A percentile compares a stretch with the other conserved stretches of the same genome.
Conservation (phyloP, 1,140 invertebrate species). For the Heliconius hermathena region DNA sequence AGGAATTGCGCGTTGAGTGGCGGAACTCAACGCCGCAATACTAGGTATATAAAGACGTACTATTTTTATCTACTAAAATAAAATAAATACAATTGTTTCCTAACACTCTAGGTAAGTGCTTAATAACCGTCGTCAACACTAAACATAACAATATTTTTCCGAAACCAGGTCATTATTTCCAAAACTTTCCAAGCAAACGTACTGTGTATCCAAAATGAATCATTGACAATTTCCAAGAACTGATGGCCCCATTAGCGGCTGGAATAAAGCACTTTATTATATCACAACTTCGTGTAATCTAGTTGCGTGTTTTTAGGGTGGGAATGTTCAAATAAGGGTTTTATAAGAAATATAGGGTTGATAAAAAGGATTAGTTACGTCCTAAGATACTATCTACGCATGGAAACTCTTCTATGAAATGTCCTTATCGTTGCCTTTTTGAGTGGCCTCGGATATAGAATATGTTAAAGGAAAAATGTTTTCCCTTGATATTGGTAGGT, state of each 20-base stretch:
- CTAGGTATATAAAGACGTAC: too few species aligned
- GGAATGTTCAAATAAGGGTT: slow-evolving; percentile 13
- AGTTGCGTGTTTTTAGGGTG: slow-evolving; percentile 20
- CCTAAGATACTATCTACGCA: slow-evolving; percentile 19
- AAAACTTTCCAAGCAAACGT: slow-evolving; percentile 11
- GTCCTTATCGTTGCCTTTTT: slow-evolving; percentile 5
- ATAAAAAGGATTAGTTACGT: slow-evolving; percentile 10
- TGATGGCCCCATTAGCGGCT: slow-evolving; percentile 31
- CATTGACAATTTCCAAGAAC: slow-evolving; percentile 32
- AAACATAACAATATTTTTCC: slow-evolving; percentile 19
- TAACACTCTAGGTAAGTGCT: not conserved
- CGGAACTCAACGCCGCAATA: too few species aligned
- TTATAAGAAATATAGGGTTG: slow-evolving; percentile 22
- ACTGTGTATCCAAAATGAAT: slow-evolving; percentile 25
- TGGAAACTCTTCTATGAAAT: slow-evolving; percentile 14
- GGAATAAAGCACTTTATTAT: slow-evolving; percentile 19
- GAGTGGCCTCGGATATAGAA: not conserved
- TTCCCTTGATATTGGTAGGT: not conserved
- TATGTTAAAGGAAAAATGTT: not conserved
- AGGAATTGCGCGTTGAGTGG: too few species aligned
- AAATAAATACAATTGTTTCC: not conserved
- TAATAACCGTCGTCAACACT: not conserved
- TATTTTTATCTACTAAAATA: not conserved
- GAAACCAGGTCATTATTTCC: slow-evolving; percentile 18
- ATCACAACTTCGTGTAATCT: slow-evolving; percentile 22